Evolutionary conservation across 1,140 invertebrate species (phyloP), one percentile per base, ranked within the genome.

Genomic region (Grapholita molesta): DNA sequence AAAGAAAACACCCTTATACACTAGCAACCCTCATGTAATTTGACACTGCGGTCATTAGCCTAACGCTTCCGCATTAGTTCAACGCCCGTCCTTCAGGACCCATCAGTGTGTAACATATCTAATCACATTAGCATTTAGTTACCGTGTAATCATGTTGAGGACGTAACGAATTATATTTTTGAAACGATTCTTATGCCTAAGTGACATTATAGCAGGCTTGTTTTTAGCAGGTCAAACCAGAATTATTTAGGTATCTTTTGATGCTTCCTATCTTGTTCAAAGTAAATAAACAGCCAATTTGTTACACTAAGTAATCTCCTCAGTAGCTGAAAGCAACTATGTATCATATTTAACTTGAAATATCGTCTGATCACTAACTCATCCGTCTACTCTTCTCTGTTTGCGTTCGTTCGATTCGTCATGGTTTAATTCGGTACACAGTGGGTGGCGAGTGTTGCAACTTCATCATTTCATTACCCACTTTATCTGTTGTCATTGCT

Each of bases 341-440:
- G 24, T 30, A 61, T 57, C 53, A 57, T 28, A 28, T 61, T 32
- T 61, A 61, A 15, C 23, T 15, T 61, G 55, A 61, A 61, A 61
- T 15, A 61, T 61, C n/a, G 25, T 25, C 28, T 28, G 55, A 61
- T 61, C 55, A 28, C 55, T 61, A 61, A 61, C 55, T 61, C 55
- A 61, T 66, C 32, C 74, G 61, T 79, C 68, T 53, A 64, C 53
- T 72, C 64, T 72, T 70, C 61, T 7, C 21, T 66, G 64, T 66
- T 38, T 42, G 42, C 53, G 55, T 38, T 52, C 23, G 57, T 55
- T 33, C 32, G 65, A 79, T 79, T 83, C 72, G 74, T 81, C 82
- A 84, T 79, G 73, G 57, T 75, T 70, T 84, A 81, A 82, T 82
- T 86, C 70, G 52, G 83, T 74, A 69, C 76, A 30, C 70, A 68